These are phyloP conservation scores for Zaprionus camerounensis DNA, from an alignment of 1,140 invertebrate species.

Conservation along the genomic window DNA sequence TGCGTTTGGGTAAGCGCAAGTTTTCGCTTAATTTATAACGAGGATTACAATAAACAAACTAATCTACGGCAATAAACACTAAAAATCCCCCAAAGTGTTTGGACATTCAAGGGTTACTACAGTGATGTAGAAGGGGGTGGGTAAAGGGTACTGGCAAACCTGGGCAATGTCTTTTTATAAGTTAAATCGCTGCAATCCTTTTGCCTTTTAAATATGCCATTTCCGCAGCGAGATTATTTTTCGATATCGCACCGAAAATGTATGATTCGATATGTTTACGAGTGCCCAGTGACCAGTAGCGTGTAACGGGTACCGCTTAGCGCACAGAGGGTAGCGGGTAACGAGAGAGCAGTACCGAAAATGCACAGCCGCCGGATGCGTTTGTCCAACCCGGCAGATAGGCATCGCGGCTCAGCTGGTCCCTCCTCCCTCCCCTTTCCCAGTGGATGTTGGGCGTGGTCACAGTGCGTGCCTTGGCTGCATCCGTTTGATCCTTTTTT, in stretches of 20 bases:
- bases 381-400: conserved; percentile 53
- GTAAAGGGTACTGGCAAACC: neutral
- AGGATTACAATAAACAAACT: conserved; percentile 83
- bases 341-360: conserved; percentile 23
- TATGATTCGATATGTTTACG: conserved; percentile 79
- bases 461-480: conserved; percentile 54
- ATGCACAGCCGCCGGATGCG: conserved; percentile 39
- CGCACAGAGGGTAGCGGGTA: neutral
- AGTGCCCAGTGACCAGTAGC: conserved; percentile 57
- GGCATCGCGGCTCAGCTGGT: conserved; percentile 52
- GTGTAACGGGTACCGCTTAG: neutral
- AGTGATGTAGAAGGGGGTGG: neutral
- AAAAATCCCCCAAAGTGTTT: conserved; percentile 79
- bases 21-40: conserved; percentile 80
- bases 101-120: conserved; percentile 24
- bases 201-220: conserved; percentile 80
- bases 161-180: conserved; percentile 58
- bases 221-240: conserved; percentile 79
- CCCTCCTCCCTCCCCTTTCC: neutral
- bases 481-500: conserved; percentile 70
- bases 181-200: conserved; percentile 79
- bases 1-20: conserved; percentile 49
- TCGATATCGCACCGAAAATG: conserved; percentile 65
- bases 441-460: neutral
- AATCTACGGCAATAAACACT: conserved; percentile 81